These are phyloP conservation scores for Adelognathus sp. DNA, from an alignment of 2,888 invertebrate genomes.

Conservation along the genomic window DNA sequence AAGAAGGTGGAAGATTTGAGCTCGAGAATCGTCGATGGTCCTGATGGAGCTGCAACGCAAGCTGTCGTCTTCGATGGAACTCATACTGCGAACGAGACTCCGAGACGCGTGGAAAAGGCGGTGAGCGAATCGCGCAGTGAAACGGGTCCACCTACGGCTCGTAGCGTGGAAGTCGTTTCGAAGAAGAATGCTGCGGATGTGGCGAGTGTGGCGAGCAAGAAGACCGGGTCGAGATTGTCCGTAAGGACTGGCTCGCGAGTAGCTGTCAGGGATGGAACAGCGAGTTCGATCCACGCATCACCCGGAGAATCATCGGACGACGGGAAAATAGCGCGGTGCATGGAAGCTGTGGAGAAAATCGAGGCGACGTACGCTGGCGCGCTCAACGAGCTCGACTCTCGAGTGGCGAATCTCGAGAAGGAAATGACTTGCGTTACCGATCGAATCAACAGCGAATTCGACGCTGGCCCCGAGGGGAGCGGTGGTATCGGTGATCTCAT, in stretches of 20 bases:
- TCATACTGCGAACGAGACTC: neutral
- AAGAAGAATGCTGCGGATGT: conserved; percentile 9
- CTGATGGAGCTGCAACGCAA: conserved; percentile 1
- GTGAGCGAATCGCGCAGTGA: conserved; percentile 15
- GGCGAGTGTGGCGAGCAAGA: conserved; percentile 4
- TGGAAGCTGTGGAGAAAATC: conserved; percentile 13
- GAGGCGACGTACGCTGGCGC: conserved; percentile 26
- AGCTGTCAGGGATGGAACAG: neutral
- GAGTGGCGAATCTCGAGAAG: conserved; percentile 67
- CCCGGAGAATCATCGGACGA: neutral
- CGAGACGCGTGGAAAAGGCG: neutral
- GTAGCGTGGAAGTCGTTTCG: neutral
- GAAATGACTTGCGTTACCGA: conserved; percentile 72
- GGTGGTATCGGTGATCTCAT: conserved; percentile 75
- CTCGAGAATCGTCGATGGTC: conserved; percentile 34
- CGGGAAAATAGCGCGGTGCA: neutral
- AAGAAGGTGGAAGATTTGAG: conserved; percentile 57
- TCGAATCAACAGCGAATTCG: conserved; percentile 31
- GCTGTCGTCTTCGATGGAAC: neutral
- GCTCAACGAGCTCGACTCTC: conserved; percentile 50
- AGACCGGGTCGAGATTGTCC: neutral
- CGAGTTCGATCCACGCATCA: neutral
- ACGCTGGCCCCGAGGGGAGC: conserved; percentile 17
- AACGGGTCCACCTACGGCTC: neutral
- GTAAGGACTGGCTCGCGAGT: neutral